Conservation (phyloP, 2,888 invertebrate species). For the Chalcosyrphus nemorum region DNA sequence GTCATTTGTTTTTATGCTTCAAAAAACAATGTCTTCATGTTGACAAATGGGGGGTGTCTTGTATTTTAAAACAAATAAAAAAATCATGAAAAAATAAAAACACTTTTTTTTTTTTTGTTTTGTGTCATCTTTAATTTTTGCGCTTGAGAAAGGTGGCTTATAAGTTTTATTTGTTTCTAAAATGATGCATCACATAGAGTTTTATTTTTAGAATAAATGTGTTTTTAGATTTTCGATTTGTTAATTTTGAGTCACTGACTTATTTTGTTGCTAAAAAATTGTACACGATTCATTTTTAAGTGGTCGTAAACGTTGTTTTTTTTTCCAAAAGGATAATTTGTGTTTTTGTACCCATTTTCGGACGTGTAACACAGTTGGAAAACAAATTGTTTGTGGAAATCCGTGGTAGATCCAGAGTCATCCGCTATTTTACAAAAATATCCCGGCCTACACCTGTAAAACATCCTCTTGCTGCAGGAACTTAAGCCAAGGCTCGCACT, state of each 20-base stretch:
- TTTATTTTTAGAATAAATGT: slow-evolving; percentile 15
- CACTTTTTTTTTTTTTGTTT: not conserved
- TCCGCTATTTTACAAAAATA: too few species aligned
- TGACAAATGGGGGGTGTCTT: slow-evolving; percentile 42
- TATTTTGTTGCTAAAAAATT: not conserved
- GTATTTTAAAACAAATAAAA: not conserved
- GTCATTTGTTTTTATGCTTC: slow-evolving; percentile 67
- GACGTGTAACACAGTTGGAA: too few species aligned
- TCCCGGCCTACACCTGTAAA: too few species aligned
- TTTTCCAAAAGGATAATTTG: too few species aligned
- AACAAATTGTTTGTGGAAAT: too few species aligned
- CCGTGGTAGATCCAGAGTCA: too few species aligned
- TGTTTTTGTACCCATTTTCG: too few species aligned
- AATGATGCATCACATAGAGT: slow-evolving; percentile 39
- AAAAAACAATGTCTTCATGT: slow-evolving; percentile 39
- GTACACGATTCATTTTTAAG: too few species aligned
- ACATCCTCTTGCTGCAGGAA: too few species aligned
- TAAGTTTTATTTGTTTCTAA: slow-evolving; percentile 12
- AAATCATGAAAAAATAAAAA: not conserved
- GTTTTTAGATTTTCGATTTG: not conserved
- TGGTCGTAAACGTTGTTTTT: too few species aligned
- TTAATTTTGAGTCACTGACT: not conserved
- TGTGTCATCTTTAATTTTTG: slow-evolving; percentile 3
- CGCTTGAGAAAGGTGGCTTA: slow-evolving; percentile 5
- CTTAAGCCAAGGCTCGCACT: too few species aligned